A percentile compares a stretch with the other conserved stretches of the same genome.
These are phyloP conservation scores for Upupa epops DNA, from an alignment of 2,113 vertebrate genomes.

Conservation along the genomic window DNA sequence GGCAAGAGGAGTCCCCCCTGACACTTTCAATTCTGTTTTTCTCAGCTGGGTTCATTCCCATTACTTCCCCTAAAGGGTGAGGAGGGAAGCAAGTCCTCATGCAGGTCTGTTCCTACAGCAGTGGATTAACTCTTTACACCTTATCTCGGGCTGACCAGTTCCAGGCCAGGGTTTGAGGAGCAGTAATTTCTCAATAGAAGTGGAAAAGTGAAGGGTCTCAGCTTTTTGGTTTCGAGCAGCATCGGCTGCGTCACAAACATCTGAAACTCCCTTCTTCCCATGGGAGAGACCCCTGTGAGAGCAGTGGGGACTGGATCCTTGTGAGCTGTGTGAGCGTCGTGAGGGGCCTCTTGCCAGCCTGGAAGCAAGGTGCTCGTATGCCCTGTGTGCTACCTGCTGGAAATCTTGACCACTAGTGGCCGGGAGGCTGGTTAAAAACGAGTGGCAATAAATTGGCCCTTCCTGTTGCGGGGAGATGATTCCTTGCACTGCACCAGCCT, in stretches of 20 bases:
- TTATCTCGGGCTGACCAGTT: neutral
- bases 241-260: neutral
- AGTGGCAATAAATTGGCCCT: neutral
- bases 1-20: no score
- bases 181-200: neutral
- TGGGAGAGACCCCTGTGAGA: neutral
- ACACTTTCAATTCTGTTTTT: neutral
- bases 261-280: neutral
- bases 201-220: neutral
- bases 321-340: no score
- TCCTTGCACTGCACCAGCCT: neutral
- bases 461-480: neutral
- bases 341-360: neutral
- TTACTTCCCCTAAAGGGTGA: neutral
- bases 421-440: neutral
- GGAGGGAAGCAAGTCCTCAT: neutral
- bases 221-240: neutral
- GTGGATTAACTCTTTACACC: neutral
- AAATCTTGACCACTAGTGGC: neutral
- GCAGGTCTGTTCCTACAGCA: neutral
- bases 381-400: neutral
- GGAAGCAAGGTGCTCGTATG: no score
- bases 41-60: neutral
- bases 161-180: neutral
- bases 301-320: no score